Evolutionary conservation across 1,140 invertebrate species (phyloP), one percentile per base, ranked within the genome.

Genomic region (Cecropterus lyciades): DNA sequence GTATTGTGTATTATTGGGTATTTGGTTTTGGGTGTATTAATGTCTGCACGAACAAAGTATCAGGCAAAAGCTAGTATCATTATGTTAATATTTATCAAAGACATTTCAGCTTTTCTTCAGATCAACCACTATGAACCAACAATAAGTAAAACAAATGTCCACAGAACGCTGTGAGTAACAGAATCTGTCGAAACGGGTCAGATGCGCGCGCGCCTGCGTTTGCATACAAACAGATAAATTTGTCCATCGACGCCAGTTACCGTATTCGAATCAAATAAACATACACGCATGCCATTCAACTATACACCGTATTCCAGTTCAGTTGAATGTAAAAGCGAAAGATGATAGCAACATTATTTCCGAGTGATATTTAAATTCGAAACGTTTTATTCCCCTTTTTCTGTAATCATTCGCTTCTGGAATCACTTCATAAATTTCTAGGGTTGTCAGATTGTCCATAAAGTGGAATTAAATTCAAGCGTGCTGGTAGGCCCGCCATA

Each of bases 291-390:
- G 13, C n/a, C 49, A 56, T 56, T 56, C 43, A 6, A 75, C 62
- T 53, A 49, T 55, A 24, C n/a, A 70, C 72, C 59, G 62, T 75
- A 70, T 40, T 3, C 0, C 13, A 9, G 45, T 13, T 3, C 0
- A 14, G 30, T 74, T 66, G 49, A 72, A 69, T 16, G 45, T 10
- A 15, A 9, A n/a, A 0, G 11, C 52, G 24, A 46, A 30, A 65
- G 16, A 79, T 82, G 73, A 80, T 71, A 66, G 71, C 68, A 79
- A 81, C 73, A 74, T 74, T 73, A 74, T 78, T 84, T 77, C 73
- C 66, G 65, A 78, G 72, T 81, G 79, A 83, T 83, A 83, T 83
- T 83, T 81, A 79, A 83, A 83, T 81, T 76, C 73, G 72, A 79
- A 78, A 68, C 59, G 77, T 77, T 83, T 67, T 77, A 75, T 75